Evolutionary conservation across 2,113 vertebrate genomes (phyloP), one percentile per base, ranked within the genome.

Genomic region (Anseranas semipalmata): DNA sequence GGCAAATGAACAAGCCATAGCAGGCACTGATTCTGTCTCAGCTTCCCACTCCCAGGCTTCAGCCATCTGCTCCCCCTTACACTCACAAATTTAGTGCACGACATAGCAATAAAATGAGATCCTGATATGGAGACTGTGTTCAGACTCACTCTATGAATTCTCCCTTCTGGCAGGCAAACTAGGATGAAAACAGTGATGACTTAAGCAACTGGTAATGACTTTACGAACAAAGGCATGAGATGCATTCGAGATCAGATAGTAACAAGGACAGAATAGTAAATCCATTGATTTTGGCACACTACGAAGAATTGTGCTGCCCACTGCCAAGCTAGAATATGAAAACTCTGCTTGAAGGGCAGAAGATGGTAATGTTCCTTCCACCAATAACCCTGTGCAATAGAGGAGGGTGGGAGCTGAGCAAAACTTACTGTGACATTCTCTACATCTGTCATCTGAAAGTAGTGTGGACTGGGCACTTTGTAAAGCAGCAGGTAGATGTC

Each of bases 1-100:
- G 80, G 77, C 94, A 96, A 97, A 87, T 95, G 94, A 96, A 93
- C 93, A 95, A 95, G 80, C 37, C 84, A 48, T 59, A 85, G 80
- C 80, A 95, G 73, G 87, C 91, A 94, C 22, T 46, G 76, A 78
- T 94, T 81, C 80, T 77, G 14, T 89, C 84, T 95, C 89, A 91
- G 81, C 95, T 96, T 95, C 94, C 94, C 85, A 78, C 91, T 93
- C 43, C 56, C 43, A 91, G 60, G 81, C 70, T 95, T 89, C 91
- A 95, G 87, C 94, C 93, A 95, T 95, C 96, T 96, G 91, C 81
- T 96, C 27, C 35, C 90, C 52, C 39, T 80, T 84, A 89, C 46
- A 92, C 86, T 94, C 89, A 77, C 52, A 87, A 92, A 72, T 89
- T 65, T 43, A 85, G 66, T 65, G 60, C 70, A 87, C 4, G 22